Base-by-base conservation (phyloP, 2,888 invertebrate genomes). In the Folsomia manolachei region DNA sequence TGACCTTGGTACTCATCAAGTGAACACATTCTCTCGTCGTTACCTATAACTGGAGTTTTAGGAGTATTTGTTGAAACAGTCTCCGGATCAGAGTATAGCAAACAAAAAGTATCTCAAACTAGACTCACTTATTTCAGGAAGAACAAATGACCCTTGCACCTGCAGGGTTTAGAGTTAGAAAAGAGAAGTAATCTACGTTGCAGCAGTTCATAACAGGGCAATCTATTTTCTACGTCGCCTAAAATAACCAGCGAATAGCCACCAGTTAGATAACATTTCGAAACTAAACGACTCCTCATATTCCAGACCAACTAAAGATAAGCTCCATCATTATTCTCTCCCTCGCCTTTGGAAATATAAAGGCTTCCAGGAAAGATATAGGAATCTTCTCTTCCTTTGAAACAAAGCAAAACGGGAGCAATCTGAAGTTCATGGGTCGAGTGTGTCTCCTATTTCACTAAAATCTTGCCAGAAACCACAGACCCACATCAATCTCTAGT, bases 401-500 rank as follows among this genome's bases (percentile, higher is more conserved):
- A 39, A 4, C 39, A 39, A 39, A 39, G 39, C 39, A 39, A 14
- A 39, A 14, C 39, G 39, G 39, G 39, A 9, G 7, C 4, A 39
- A 39, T 39, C 14, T 39, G 39, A n/a, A n/a, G n/a, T n/a, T n/a
- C n/a, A n/a, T n/a, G n/a, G n/a, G n/a, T n/a, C n/a, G n/a, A n/a
- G n/a, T n/a, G n/a, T n/a, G 39, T 39, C 14, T 39, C 39, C 39
- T 39, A 39, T 39, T 39, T 39, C 39, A 39, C 39, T 39, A 39
- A 39, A 39, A 39, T 39, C 39, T 14, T 39, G 4, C 39, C n/a
- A n/a, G n/a, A n/a, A 39, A 39, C 39, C 14, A 39, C 39, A 39
- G 4, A 63, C 56, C 27, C 62, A 39, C 63, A 69, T 69, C 69
- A 69, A 69, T 69, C 69, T 63, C 63, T 63, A n/a, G n/a, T n/a